phyloP scores from a whole-genome alignment of 2,113 vertebrate genomes.

The Oostethus manadensis region DNA sequence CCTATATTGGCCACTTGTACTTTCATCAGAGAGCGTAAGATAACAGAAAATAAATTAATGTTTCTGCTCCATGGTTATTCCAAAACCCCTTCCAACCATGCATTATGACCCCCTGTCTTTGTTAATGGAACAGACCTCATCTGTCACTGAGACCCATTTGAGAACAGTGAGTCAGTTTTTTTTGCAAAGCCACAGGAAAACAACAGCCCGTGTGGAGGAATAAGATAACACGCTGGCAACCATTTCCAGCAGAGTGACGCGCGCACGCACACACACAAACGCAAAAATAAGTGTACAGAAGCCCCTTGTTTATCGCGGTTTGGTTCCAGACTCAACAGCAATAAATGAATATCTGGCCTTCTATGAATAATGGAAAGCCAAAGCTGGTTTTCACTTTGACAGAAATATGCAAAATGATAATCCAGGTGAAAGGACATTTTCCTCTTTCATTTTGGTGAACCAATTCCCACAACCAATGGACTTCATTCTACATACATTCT shows the following conservation, averaged over 20 bases:
- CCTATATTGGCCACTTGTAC: background rate
- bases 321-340: no score
- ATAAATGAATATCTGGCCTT: no score
- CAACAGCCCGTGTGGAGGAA: slow-evolving; percentile 61
- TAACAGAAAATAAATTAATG: slow-evolving; percentile 1
- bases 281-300: no score
- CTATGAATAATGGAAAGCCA: no score
- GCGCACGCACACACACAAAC: background rate
- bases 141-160: slow-evolving; percentile 55
- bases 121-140: slow-evolving; percentile 55
- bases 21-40: background rate
- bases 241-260: slow-evolving; percentile 51
- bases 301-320: no score
- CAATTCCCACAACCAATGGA: no score
- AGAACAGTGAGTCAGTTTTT: slow-evolving; percentile 55
- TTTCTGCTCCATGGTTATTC: slow-evolving; percentile 13
- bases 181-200: slow-evolving; percentile 65
- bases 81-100: slow-evolving; percentile 25
- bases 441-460: no score
- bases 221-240: slow-evolving; percentile 53
- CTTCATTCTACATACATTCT: no score
- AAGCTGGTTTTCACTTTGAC: no score
- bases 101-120: slow-evolving; percentile 42
- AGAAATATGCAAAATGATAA: no score
- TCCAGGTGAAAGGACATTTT: no score